A percentile compares a stretch with the other conserved stretches of the same genome.
These are phyloP conservation scores for Parazoanthus darwini DNA, from an alignment of 92 coral and sea anemone genomes.

Conservation along the genomic window DNA sequence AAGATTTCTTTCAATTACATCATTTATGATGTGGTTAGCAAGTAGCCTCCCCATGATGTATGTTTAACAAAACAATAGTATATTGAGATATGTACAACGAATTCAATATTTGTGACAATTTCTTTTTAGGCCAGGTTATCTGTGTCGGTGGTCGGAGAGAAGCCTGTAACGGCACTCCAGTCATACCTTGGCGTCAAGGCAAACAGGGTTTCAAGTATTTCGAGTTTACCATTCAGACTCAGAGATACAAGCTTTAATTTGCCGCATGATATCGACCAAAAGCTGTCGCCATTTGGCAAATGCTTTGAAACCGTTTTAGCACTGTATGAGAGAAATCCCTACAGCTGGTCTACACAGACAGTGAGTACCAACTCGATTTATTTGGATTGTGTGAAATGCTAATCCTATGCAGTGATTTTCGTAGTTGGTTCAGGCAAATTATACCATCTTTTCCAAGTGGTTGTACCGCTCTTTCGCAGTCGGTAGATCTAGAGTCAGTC, in stretches of 20 bases:
- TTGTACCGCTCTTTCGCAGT: too few species aligned
- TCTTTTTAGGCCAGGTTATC: conserved; percentile 57
- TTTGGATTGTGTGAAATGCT: neutral
- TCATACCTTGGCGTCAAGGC: conserved; percentile 51
- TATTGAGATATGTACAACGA: neutral
- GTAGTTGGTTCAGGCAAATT: too few species aligned
- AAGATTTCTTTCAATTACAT: too few species aligned
- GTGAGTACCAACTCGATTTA: neutral
- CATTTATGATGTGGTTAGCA: neutral
- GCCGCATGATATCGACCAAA: conserved; percentile 47
- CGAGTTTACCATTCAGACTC: conserved; percentile 40
- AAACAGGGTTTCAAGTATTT: conserved; percentile 40
- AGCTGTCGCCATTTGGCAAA: conserved; percentile 37
- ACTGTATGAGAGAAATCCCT: conserved; percentile 71
- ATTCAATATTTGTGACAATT: neutral
- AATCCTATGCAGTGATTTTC: neutral
- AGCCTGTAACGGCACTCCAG: conserved; percentile 40
- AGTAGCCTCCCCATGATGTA: neutral
- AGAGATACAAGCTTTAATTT: conserved; percentile 50
- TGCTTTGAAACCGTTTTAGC: conserved; percentile 65
- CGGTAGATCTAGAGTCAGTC: too few species aligned
- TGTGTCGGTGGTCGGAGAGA: conserved; percentile 61
- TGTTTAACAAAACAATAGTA: neutral
- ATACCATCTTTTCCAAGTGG: too few species aligned
- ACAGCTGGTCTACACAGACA: conserved; percentile 31